Base-by-base conservation (phyloP, 2,797 vertebrate species). In the Hippopotamyrus pictus region DNA sequence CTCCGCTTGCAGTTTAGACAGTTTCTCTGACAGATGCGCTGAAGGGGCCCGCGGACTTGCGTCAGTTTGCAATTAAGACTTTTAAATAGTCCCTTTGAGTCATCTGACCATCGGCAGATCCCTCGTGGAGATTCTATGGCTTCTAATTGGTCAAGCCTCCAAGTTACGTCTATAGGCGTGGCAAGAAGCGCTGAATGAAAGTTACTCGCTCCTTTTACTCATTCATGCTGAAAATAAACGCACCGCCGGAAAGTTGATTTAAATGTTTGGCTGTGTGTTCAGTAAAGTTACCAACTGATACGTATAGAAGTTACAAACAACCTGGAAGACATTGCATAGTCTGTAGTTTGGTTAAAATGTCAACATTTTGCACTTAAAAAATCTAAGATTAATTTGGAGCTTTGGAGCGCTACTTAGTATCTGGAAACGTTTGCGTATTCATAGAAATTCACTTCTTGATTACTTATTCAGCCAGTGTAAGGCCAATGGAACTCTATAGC, bases 41-140 rank as follows among this genome's bases (percentile, higher is more conserved):
- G 46, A 65, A 59, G 57, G 90, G 76, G 92, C 91, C 92, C 92
- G 90, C 93, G 86, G 93, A 94, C 92, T 84, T 85, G 90, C 59
- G 79, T 90, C 88, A 89, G 89, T 89, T 91, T 90, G 91, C 94
- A 94, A 94, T 95, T 96, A 94, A 59, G 92, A 94, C 93, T 95
- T 96, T 96, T 96, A 96, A 96, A 96, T 96, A 96, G 51, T 94
- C 94, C 92, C 83, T 92, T 91, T 92, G 88, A 94, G 95, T 97
- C 96, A 96, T 95, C 95, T 97, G 96, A 96, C 95, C 95, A 97
- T 97, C 95, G 95, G 94, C 96, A 95, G 96, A 96, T 95, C 91
- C 94, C 88, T 53, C 65, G 25, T 90, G 84, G 88, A 51, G 14
- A 33, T 11, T 90, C 89, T 92, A 73, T 0, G 90, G 65, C 53